Evolutionary conservation across 2,888 invertebrate species (phyloP), one percentile per base, ranked within the genome.

Genomic region (Keiferia lycopersicella): DNA sequence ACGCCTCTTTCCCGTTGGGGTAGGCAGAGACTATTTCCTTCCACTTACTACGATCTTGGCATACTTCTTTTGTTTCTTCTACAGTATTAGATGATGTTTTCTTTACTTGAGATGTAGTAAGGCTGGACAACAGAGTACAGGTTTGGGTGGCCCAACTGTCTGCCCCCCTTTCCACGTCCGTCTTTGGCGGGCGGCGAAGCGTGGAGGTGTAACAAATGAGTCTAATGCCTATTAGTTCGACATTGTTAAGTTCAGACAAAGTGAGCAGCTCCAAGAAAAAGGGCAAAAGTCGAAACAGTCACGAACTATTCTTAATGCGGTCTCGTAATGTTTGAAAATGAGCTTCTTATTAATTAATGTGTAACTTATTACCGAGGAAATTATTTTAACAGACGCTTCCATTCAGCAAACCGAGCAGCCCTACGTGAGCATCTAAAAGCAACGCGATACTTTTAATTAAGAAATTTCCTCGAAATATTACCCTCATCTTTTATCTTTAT

Each of bases 151-250:
- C 76, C 74, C 78, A 76, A 75, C 76, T 76, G 78, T 81, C 77
- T 76, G 74, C 76, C 77, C 78, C 79, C 79, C 77, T 82, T 84
- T 83, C 84, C 83, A 80, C 75, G 79, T 82, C 82, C 65, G 64
- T 64, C 85, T 83, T 84, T 85, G 82, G 81, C 78, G 78, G 77
- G 82, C 84, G 80, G 80, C 80, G 84, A 80, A 86, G 83, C 86
- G 82, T 83, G 76, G 83, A 84, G 82, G 85, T 84, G 86, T 86
- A 85, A 86, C 86, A 83, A 86, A 86, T 84, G 86, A 85, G 83
- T 82, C 81, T 86, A 84, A 84, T 84, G 84, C 86, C 85, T 85
- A 86, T 86, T 86, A 86, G 86, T 86, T 86, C 86, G 86, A 86
- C 85, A 82, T 85, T 86, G 86, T 86, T 86, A 86, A 86, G 84